phyloP scores from a whole-genome alignment of 2,113 vertebrate genomes.

The Gallinago media region DNA sequence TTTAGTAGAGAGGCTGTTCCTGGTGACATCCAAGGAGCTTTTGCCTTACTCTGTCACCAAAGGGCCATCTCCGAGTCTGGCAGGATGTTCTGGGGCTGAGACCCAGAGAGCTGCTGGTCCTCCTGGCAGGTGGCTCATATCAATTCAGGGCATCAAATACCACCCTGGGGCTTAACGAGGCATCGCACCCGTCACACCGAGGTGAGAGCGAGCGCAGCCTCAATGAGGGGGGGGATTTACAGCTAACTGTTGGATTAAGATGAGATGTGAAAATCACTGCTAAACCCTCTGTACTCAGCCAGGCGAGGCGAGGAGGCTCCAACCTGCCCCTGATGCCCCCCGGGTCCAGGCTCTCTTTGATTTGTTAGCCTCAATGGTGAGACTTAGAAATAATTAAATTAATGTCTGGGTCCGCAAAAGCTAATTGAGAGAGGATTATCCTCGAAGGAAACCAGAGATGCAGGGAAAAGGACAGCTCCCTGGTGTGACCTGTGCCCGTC shows the following conservation, averaged over 20 bases:
- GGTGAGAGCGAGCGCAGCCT: slow-evolving; percentile 6
- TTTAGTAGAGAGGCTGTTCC: not conserved
- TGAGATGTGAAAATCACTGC: not conserved
- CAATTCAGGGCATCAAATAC: not conserved
- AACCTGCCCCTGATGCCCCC: not conserved
- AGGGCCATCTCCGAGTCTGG: not conserved
- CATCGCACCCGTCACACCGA: not conserved
- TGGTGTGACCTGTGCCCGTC: not conserved
- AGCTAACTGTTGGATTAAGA: slow-evolving; percentile 67
- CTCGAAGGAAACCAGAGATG: not conserved
- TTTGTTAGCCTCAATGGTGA: not conserved
- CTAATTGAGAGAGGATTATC: slow-evolving; percentile 40
- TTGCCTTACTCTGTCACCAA: not conserved
- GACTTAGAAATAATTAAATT: not conserved
- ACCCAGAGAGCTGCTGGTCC: not conserved
- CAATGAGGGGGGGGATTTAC: slow-evolving; percentile 55
- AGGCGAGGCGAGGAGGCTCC: not conserved
- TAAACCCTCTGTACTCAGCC: not conserved
- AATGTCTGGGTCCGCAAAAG: not conserved
- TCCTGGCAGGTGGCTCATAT: rapidly evolving
- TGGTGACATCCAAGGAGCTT: not conserved
- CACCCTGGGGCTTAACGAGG: not conserved
- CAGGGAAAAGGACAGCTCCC: not conserved
- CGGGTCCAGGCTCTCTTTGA: not conserved
- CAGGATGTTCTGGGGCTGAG: not conserved